Evolutionary conservation across 2,888 invertebrate genomes (phyloP).

Genomic region (Bellardia bayeri): DNA sequence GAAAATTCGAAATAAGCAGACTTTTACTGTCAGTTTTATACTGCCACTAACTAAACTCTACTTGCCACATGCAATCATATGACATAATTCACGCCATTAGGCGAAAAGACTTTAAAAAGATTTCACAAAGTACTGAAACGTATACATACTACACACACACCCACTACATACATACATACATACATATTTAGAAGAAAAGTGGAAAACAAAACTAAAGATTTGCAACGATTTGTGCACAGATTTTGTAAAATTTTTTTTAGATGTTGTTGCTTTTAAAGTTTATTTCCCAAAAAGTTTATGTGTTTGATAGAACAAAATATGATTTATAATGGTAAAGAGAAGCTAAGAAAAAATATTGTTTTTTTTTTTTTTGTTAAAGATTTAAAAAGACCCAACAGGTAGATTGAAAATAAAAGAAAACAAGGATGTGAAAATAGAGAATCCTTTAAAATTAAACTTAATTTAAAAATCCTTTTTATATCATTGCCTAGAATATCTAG

Average conservation of each 20-base stretch:
- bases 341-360: background rate
- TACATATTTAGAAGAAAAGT: constrained; percentile 6
- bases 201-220: constrained; percentile 59
- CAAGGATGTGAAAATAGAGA: background rate
- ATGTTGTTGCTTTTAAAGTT: constrained; percentile 36
- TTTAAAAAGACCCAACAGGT: constrained; percentile 62
- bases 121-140: constrained; percentile 32
- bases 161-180: background rate
- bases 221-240: constrained; percentile 73
- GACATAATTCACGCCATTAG: constrained; percentile 74
- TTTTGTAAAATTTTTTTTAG: constrained; percentile 35
- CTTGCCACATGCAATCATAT: constrained; percentile 72
- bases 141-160: background rate
- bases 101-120: constrained; percentile 70
- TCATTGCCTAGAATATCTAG: constrained; percentile 2
- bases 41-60: constrained; percentile 61
- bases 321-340: constrained; percentile 56
- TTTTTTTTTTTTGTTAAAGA: background rate
- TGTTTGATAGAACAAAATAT: constrained; percentile 47
- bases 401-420: background rate
- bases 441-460: constrained; percentile 6
- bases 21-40: constrained; percentile 69
- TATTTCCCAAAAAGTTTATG: constrained; percentile 27
- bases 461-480: constrained; percentile 34
- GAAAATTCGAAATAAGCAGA: constrained; percentile 64